Percentiles rank a stretch among this genome's conserved stretches.
Evolutionary conservation across 1,140 invertebrate genomes (phyloP).

Genomic region (Littorina saxatilis): DNA sequence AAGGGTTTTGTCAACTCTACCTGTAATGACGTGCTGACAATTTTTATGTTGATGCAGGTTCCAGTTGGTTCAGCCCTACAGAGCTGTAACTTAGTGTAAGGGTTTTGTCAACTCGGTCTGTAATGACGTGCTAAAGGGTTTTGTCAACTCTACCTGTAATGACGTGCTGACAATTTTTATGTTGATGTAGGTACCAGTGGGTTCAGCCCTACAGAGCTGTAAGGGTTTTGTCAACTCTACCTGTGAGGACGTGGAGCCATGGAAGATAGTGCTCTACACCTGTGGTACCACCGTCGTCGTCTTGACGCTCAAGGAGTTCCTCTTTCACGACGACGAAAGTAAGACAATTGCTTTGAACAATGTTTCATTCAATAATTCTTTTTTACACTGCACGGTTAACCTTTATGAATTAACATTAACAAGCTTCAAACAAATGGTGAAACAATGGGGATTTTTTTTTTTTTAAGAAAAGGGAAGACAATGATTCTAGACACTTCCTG

Average conservation of each 20-base stretch:
- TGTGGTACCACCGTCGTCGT: slow-evolving; percentile 69
- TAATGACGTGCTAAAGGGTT: too few species aligned
- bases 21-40: too few species aligned
- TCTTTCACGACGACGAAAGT: slow-evolving; percentile 87
- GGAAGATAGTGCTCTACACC: slow-evolving; percentile 69
- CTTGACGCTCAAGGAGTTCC: slow-evolving; percentile 84
- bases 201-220: slow-evolving; percentile 33
- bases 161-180: too few species aligned
- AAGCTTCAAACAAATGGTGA: background rate
- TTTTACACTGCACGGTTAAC: background rate
- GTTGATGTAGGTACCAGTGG: slow-evolving; percentile 55
- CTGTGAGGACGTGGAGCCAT: slow-evolving; percentile 65
- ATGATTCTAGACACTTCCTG: background rate
- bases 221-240: slow-evolving; percentile 57
- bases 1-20: too few species aligned
- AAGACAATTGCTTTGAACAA: slow-evolving; percentile 66
- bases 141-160: too few species aligned
- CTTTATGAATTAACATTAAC: background rate
- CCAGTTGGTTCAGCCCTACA: too few species aligned
- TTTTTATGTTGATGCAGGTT: too few species aligned
- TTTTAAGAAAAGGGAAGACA: background rate
- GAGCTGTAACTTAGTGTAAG: too few species aligned
- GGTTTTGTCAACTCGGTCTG: too few species aligned
- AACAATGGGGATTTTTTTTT: background rate
- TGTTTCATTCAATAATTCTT: background rate